A percentile compares a stretch with the other conserved stretches of the same genome.
Evolutionary conservation across 2,113 vertebrate species (phyloP).

Genomic region (Sclerurus mexicanus): DNA sequence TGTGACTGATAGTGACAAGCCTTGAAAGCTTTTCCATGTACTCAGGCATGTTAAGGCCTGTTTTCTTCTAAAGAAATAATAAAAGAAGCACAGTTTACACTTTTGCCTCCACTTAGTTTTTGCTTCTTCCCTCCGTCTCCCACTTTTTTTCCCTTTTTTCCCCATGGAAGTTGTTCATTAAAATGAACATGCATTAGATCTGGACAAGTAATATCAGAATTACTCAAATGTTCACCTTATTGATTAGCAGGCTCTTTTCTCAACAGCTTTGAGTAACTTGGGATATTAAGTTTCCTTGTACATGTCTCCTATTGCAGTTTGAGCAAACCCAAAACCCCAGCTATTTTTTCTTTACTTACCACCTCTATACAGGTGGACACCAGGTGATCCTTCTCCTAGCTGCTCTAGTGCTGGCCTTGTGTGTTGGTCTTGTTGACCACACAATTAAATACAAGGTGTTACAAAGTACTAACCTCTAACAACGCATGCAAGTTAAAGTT

Average conservation of each 20-base stretch:
- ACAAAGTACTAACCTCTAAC: not conserved
- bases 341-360: not conserved
- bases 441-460: not conserved
- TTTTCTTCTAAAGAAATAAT: not conserved
- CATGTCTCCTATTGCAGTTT: not conserved
- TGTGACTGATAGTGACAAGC: not conserved
- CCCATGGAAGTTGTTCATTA: not conserved
- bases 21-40: not conserved
- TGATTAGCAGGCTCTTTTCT: not conserved
- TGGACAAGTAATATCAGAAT: not conserved
- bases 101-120: not conserved
- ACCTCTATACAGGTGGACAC: not conserved
- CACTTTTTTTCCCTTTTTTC: not conserved
- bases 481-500: not conserved
- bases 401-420: not conserved
- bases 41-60: not conserved
- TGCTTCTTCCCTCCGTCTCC: fast-evolving
- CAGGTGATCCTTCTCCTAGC: not conserved
- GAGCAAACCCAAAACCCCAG: not conserved
- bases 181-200: not conserved
- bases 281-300: not conserved
- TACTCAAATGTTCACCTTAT: not conserved
- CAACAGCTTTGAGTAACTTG: not conserved
- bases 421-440: no score
- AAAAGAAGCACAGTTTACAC: not conserved